A percentile compares a stretch with the other conserved stretches of the same genome.
Evolutionary conservation across 2,113 vertebrate genomes (phyloP).

Genomic region (Vicugna pacos): DNA sequence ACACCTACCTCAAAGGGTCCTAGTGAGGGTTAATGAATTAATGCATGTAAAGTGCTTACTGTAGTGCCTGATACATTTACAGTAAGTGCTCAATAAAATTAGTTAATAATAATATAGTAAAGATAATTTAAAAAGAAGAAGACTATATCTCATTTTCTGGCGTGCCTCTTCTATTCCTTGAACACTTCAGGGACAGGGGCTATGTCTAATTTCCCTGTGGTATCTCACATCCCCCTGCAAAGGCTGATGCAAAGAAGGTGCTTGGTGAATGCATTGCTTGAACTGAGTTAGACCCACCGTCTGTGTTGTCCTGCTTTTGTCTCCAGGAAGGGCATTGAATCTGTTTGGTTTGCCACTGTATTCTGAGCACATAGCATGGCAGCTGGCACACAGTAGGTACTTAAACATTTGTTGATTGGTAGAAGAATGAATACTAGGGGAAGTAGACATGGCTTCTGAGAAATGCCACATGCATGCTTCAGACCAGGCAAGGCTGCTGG

Average conservation of each 20-base stretch:
- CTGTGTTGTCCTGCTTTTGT: background rate
- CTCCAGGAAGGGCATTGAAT: background rate
- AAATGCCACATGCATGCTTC: accelerated
- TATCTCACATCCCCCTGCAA: accelerated
- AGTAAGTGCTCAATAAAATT: background rate
- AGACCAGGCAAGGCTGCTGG: background rate
- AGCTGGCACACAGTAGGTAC: background rate
- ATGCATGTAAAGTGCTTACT: background rate
- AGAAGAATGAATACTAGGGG: background rate
- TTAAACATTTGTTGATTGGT: background rate
- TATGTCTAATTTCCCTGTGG: background rate
- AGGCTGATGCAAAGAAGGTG: background rate
- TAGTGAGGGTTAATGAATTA: background rate
- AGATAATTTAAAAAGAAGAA: background rate
- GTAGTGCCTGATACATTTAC: background rate
- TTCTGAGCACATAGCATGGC: background rate
- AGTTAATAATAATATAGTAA: background rate
- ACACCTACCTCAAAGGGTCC: background rate
- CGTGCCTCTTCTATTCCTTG: background rate
- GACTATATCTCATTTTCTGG: background rate
- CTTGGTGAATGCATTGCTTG: background rate
- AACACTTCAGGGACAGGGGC: background rate
- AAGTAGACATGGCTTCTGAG: background rate
- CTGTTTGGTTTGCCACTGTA: background rate
- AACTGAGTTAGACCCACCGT: background rate